Evolutionary conservation across 2,113 vertebrate genomes (phyloP), one percentile per base, ranked within the genome.

Genomic region (Leptocoma aspasia): DNA sequence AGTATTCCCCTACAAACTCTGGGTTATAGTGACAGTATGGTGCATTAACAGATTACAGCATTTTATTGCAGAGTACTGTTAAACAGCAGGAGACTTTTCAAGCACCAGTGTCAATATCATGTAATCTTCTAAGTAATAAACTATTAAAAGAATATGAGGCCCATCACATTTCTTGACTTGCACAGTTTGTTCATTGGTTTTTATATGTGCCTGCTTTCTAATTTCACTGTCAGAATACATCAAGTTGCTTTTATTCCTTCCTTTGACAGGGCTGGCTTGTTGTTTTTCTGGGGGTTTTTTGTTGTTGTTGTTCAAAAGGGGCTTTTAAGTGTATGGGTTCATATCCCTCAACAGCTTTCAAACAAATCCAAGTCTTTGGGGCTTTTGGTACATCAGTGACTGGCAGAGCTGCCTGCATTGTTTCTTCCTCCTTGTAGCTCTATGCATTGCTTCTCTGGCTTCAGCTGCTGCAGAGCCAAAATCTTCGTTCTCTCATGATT

Each of bases 41-140:
- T 80, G 47, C 28, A 44, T 85, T 85, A 81, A 53, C 35, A 81
- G 82, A 90, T 92, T 54, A 94, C 13, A 88, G 71, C 47, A 27
- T 54, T 88, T 92, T n/a, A 56, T 59, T 59, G 76, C 33, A 83
- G 28, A 63, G 49, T 21, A 37, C 17, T 63, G 60, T 73, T 88
- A 83, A 93, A 79, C 42, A 9, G 85, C 77, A 68, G 68, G 90
- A 90, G 71, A 64, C 71, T 92, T 96, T 90, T 93, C 90, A 92
- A 81, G 60, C 60, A 44, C 63, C 82, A 60, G 13, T 78, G 56
- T 96, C 90, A 95, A 83, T 68, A 92, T 85, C 66, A 79, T 77
- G 64, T 94, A 78, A 89, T 81, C 68, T 86, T 44, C 66, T 92
- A 83, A 88, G 79, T 60, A 94, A 92, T 81, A 83, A 94, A 90